These are phyloP conservation scores for Eilema depressum DNA, from an alignment of 2,888 invertebrate genomes.

Conservation along the genomic window DNA sequence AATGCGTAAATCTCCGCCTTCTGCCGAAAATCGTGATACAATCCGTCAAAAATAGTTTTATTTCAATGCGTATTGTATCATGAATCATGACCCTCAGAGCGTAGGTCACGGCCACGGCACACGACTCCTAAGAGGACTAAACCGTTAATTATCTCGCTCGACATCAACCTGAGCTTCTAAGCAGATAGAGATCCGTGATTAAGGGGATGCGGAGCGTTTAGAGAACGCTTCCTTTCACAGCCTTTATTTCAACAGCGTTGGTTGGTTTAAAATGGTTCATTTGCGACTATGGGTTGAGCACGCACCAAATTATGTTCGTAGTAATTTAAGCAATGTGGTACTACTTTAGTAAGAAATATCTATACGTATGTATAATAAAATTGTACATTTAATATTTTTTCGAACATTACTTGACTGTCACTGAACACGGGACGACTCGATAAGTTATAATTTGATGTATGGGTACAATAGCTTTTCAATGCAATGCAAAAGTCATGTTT, in stretches of 20 bases:
- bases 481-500: too few species aligned
- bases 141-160: constrained; percentile 4
- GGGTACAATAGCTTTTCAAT: too few species aligned
- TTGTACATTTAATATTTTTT: too few species aligned
- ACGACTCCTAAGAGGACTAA: background rate
- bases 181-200: constrained; percentile 2
- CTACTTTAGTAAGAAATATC: too few species aligned
- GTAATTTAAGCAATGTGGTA: too few species aligned
- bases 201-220: background rate
- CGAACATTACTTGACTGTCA: too few species aligned
- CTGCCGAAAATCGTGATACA: too few species aligned
- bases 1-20: too few species aligned
- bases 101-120: background rate
- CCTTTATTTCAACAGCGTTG: background rate
- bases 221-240: background rate
- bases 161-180: background rate
- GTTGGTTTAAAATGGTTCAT: background rate
- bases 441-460: too few species aligned
- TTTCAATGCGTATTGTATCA: too few species aligned
- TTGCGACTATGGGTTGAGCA: background rate
- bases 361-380: constrained; percentile 1
- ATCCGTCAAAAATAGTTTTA: too few species aligned
- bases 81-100: background rate
- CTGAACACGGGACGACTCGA: too few species aligned
- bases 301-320: background rate